Conservation (phyloP, 2,888 invertebrate species). For the Drosophila paracracens region DNA sequence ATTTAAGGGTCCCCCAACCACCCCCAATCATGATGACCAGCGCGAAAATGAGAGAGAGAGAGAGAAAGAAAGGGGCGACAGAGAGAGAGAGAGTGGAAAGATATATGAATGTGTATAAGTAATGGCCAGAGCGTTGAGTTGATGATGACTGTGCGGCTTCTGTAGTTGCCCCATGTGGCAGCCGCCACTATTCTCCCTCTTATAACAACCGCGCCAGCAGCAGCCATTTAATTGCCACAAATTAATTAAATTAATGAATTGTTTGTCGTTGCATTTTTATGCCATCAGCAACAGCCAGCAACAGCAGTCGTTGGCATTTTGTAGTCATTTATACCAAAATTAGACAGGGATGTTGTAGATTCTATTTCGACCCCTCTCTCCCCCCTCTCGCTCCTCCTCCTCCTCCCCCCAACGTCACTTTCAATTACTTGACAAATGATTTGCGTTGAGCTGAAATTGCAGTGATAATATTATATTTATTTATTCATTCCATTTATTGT, state of each 20-base stretch:
- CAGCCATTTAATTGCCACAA: constrained; percentile 79
- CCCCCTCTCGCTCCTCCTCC: not conserved
- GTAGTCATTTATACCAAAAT: constrained; percentile 59
- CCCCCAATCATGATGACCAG: constrained; percentile 31
- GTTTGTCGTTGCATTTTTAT: constrained; percentile 72
- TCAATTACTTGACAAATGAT: constrained; percentile 55
- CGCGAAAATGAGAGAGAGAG: constrained; percentile 1
- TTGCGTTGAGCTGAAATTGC: constrained; percentile 34
- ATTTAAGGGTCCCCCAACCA: constrained; percentile 35
- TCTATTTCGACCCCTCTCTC: not conserved
- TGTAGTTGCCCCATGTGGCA: constrained; percentile 43
- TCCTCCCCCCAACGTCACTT: not conserved
- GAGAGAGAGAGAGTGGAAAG: not conserved
- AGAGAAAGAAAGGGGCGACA: not conserved
- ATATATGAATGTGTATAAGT: constrained; percentile 37
- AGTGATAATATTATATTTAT: constrained; percentile 57
- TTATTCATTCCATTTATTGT: constrained; percentile 32
- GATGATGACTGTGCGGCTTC: constrained; percentile 67
- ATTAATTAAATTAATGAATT: constrained; percentile 84
- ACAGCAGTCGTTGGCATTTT: constrained; percentile 31
- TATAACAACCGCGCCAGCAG: constrained; percentile 2
- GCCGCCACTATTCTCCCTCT: not conserved
- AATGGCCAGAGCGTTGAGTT: constrained; percentile 45
- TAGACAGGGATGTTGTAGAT: constrained; percentile 10
- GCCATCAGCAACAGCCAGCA: constrained; percentile 14